Base-by-base conservation (phyloP, 1,140 invertebrate species). In the Drosophila littoralis region DNA sequence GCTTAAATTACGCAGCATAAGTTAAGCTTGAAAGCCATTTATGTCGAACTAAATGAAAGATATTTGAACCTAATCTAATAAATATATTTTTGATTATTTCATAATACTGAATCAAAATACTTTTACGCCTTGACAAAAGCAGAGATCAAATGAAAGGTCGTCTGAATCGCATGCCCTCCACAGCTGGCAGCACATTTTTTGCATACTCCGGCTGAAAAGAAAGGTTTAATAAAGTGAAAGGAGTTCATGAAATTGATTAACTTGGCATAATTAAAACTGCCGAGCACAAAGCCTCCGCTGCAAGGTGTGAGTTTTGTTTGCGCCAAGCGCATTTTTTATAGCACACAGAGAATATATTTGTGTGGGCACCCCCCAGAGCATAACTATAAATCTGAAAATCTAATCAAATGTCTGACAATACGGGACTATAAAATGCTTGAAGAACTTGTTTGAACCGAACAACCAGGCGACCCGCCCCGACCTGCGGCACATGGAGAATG, bases 351-450 rank as follows among this genome's bases (percentile, higher is more conserved):
- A 4, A 48, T 22, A 22, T 22, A 7, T 50, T 10, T 36, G 17
- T 52, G 6, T 17, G 6, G 1, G 22, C 22, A 28, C 22, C 22
- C 22, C 22, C 22, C 22, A 28, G 22, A 28, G 22, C 22, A 28
- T 28, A 28, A 13, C 6, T 7, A 51, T 51, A 52, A 36, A 36
- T 54, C 8, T 36, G 13, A 36, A 82, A 81, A 82, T 88, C 82
- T 88, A 85, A 85, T 86, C 82, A 85, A 86, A 86, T 88, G 68
- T 55, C 46, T 28, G 17, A 10, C 46, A 22, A 48, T 48, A 28
- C 22, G 46, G 64, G 83, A 79, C 83, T 82, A 86, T 86, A 76
- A 88, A 86, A 79, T 79, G 75, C 67, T 86, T 70, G 48, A 36
- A 43, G 38, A 48, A 72, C 66, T 64, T 59, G 75, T 85, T 55